Conservation (phyloP, 2,888 invertebrate species). For the Euplexia lucipara region DNA sequence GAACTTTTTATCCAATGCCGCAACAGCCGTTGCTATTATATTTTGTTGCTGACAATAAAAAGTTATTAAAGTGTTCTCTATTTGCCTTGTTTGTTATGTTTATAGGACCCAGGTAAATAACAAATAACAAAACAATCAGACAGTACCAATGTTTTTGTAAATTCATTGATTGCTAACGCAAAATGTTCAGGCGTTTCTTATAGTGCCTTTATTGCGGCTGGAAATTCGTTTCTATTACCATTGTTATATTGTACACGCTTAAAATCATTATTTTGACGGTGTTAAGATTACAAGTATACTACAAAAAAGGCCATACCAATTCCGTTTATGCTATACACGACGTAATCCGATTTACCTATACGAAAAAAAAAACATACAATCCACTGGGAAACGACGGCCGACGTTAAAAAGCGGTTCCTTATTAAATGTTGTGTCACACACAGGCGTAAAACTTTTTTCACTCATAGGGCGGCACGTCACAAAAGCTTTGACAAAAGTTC, state of each 20-base stretch:
- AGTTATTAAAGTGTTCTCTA: too few relatives aligned
- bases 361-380: constrained; percentile 63
- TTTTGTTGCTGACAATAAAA: too few relatives aligned
- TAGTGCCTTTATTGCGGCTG: background rate
- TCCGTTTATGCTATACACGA: constrained; percentile 26
- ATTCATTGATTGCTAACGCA: constrained; percentile 17
- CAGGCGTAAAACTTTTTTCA: constrained; percentile 72
- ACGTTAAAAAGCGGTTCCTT: constrained; percentile 72
- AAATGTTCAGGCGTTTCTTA: constrained; percentile 15
- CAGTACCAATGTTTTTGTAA: background rate
- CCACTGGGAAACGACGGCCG: constrained; percentile 53
- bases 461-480: constrained; percentile 75
- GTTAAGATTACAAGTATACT: constrained; percentile 16
- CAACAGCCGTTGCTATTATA: too few relatives aligned
- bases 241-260: background rate
- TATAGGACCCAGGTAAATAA: too few relatives aligned
- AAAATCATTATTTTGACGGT: constrained; percentile 13
- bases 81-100: too few relatives aligned
- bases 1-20: too few relatives aligned
- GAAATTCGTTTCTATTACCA: background rate
- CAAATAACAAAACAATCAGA: too few relatives aligned
- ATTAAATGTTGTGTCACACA: constrained; percentile 79
- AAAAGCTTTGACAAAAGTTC: constrained; percentile 82
- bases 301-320: constrained; percentile 29
- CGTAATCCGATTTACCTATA: constrained; percentile 71